phyloP scores from a whole-genome alignment of 2,113 vertebrate genomes.

The Pachyramphus minor region DNA sequence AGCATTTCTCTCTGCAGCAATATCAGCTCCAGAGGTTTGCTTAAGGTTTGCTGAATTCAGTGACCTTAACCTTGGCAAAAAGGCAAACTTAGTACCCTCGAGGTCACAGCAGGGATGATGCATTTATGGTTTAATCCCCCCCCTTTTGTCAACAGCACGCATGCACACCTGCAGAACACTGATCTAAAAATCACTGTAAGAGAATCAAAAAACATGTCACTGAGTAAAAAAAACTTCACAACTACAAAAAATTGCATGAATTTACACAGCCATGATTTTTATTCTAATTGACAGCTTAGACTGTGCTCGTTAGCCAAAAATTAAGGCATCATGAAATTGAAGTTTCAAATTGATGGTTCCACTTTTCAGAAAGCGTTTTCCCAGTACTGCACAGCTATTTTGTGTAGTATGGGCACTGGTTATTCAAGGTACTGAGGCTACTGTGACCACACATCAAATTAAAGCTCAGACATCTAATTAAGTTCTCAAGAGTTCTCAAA shows the following conservation, averaged over 20 bases:
- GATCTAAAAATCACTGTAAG: background rate
- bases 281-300: background rate
- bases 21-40: background rate
- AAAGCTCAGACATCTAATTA: background rate
- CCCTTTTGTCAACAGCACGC: fast-evolving
- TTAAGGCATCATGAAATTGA: background rate
- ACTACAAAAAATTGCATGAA: background rate
- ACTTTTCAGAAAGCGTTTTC: background rate
- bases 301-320: background rate
- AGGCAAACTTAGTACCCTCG: background rate
- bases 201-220: background rate
- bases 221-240: background rate
- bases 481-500: background rate
- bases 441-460: background rate
- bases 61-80: background rate
- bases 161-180: background rate
- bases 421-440: background rate
- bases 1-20: background rate
- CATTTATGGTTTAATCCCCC: background rate
- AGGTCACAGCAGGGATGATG: background rate
- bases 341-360: background rate
- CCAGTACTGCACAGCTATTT: background rate
- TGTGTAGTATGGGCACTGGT: background rate
- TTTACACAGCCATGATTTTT: background rate
- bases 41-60: background rate